Base-by-base conservation (phyloP, 1,140 invertebrate species). In the Maniola jurtina region DNA sequence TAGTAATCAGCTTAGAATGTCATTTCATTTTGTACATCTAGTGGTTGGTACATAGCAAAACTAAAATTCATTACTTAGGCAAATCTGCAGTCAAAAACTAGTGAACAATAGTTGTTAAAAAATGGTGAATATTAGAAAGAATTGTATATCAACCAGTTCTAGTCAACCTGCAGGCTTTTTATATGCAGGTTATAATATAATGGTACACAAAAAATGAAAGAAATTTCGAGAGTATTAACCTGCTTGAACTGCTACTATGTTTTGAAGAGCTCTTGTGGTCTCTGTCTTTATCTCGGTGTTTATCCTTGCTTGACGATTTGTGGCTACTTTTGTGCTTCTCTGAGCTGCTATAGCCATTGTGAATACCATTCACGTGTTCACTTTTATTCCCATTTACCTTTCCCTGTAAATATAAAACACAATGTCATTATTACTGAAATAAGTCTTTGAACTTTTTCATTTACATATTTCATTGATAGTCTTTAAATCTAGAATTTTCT, bases 271-370 rank as follows among this genome's bases (percentile, higher is more conserved):
- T 86, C 80, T 94, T 94, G 66, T 94, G 92, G 14, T 94, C 93
- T 75, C 93, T 93, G 61, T 94, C 93, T 77, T 92, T 93, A 76
- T 90, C 92, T 68, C 93, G 90, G 70, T 95, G 93, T 81, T 93
- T 94, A 70, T 95, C 93, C 72, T 93, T 95, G 79, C 94, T 94
- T 25, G 94, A 94, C 7, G 94, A 95, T 85, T 95, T 95, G 81
- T 95, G 94, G 67, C 92, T 91, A 58, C 86, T 90, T 72, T 94
- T 94, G 71, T 94, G 93, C 73, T 94, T 94, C 13, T 93, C 93
- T 13, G 90, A 89, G 64, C 82, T 91, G 70, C 80, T 93, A 75
- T 93, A 95, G 61, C 94, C 94, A 85, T 95, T 94, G 63, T 94
- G 93, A 79, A 95, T 91, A 36, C 94, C 94, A 89, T 95, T 95